phyloP scores from a whole-genome alignment of 2,797 vertebrate species.

The Dipus sagitta region DNA sequence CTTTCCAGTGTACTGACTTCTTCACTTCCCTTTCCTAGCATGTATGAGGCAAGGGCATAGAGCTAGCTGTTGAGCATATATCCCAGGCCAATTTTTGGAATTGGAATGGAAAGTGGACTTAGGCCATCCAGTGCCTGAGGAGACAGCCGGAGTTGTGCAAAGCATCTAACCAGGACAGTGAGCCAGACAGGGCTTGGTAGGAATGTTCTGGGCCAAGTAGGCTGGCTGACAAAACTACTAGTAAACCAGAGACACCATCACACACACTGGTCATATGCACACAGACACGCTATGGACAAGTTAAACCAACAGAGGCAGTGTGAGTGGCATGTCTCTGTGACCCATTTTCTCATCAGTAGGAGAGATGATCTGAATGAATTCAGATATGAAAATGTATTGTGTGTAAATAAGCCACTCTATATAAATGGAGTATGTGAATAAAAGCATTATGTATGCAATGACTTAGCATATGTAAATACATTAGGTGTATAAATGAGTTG shows the following conservation, averaged over 20 bases:
- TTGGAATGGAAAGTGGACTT: too few relatives aligned
- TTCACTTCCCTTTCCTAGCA: too few relatives aligned
- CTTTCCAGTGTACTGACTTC: too few relatives aligned
- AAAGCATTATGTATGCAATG: background rate
- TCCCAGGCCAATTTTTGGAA: too few relatives aligned
- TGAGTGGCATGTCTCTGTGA: background rate
- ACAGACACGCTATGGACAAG: rapidly evolving
- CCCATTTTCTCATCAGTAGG: slow-evolving; percentile 13
- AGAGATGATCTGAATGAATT: background rate
- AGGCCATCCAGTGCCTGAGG: background rate
- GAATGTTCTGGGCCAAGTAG: too few relatives aligned
- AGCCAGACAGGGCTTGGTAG: rapidly evolving
- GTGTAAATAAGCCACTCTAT: too few relatives aligned
- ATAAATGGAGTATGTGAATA: background rate
- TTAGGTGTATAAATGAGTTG: background rate
- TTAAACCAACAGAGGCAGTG: background rate
- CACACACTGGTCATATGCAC: rapidly evolving
- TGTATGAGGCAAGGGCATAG: too few relatives aligned
- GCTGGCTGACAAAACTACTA: background rate
- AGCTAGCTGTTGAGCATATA: too few relatives aligned
- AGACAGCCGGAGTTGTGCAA: background rate
- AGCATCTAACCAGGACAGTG: background rate
- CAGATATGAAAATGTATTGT: background rate
- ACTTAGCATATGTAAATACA: background rate
- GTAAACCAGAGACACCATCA: background rate